Evolutionary conservation across 2,113 vertebrate genomes (phyloP).

Genomic region (Planiliza haematocheilus): DNA sequence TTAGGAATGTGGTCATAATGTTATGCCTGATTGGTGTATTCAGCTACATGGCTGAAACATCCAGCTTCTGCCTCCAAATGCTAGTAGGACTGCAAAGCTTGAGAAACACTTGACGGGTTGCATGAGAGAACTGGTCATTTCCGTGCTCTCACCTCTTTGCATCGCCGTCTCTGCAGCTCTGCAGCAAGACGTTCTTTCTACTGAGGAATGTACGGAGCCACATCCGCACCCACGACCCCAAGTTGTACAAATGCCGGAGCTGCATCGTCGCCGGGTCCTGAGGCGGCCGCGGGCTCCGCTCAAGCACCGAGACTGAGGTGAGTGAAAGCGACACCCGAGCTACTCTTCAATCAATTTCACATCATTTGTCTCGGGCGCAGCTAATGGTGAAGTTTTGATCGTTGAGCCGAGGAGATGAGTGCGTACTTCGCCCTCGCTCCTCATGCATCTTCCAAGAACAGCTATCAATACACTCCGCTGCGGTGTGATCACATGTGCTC

Average conservation of each 20-base stretch:
- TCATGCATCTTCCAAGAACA: not conserved
- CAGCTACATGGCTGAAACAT: too few relatives aligned
- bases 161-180: slow-evolving; percentile 74
- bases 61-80: too few relatives aligned
- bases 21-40: too few relatives aligned
- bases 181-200: slow-evolving; percentile 86
- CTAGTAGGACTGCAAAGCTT: too few relatives aligned
- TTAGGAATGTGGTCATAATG: too few relatives aligned
- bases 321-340: slow-evolving; percentile 14
- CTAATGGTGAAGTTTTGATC: not conserved
- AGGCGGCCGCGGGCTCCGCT: slow-evolving; percentile 47
- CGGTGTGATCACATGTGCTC: slow-evolving; percentile 12
- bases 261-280: slow-evolving; percentile 80
- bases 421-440: not conserved
- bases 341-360: not conserved
- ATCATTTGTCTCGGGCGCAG: not conserved
- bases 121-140: too few relatives aligned
- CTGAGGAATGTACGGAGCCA: slow-evolving; percentile 85
- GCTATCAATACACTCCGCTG: slow-evolving; percentile 6
- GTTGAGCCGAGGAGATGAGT: not conserved
- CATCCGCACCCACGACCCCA: slow-evolving; percentile 85
- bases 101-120: too few relatives aligned
- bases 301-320: slow-evolving; percentile 34
- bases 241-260: slow-evolving; percentile 84
- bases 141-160: not conserved